These are phyloP conservation scores for Nematostella vectensis DNA, from an alignment of 92 coral and sea anemone genomes.

Conservation along the genomic window DNA sequence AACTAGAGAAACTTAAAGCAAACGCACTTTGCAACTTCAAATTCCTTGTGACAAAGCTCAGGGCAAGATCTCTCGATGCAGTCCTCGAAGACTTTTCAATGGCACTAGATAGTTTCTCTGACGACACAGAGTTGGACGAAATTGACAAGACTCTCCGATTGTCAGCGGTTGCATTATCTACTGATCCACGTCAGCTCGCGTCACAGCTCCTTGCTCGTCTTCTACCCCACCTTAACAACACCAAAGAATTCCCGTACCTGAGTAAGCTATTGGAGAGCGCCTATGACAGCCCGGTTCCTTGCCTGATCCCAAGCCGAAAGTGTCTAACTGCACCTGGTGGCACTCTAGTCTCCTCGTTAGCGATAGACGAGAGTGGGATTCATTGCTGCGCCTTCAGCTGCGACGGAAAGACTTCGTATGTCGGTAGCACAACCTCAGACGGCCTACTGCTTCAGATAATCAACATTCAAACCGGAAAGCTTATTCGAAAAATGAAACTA, in stretches of 20 bases:
- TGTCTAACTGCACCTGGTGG: constrained; percentile 90
- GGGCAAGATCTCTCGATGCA: constrained; percentile 55
- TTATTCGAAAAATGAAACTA: constrained; percentile 55
- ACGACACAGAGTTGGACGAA: constrained; percentile 55
- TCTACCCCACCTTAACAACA: constrained; percentile 20
- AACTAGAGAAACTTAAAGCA: constrained; percentile 44
- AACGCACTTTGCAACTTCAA: constrained; percentile 69
- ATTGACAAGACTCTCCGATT: constrained; percentile 66
- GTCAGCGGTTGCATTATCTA: constrained; percentile 62
- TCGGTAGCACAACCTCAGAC: constrained; percentile 37
- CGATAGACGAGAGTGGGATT: constrained; percentile 36
- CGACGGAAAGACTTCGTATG: constrained; percentile 58
- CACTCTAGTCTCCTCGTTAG: constrained; percentile 61
- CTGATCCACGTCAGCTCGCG: constrained; percentile 77
- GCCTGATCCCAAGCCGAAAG: constrained; percentile 67
- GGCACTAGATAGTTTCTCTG: constrained; percentile 43
- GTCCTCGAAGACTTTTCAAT: constrained; percentile 66
- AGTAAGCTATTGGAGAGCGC: constrained; percentile 53
- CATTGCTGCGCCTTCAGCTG: constrained; percentile 70
- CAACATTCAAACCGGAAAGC: constrained; percentile 53
- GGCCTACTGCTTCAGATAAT: constrained; percentile 46
- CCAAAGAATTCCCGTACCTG: constrained; percentile 25
- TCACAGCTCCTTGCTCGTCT: constrained; percentile 86
- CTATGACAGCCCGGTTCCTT: constrained; percentile 61
- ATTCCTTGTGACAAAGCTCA: constrained; percentile 78